Conservation (phyloP, 2,797 vertebrate species). For the Sarcophilus harrisii region DNA sequence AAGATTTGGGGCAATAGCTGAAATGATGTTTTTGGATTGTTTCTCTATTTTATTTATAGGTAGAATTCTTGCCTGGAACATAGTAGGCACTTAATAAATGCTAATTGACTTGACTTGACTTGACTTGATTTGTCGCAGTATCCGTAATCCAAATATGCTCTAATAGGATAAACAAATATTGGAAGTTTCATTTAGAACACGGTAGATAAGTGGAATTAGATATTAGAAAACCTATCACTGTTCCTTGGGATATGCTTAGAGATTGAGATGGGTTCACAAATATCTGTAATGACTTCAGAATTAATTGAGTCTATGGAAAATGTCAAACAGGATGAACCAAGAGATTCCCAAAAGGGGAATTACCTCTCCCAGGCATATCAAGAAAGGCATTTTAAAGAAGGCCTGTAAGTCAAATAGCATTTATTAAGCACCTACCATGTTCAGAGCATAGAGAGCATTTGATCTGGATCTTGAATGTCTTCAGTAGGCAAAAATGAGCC, state of each 20-base stretch:
- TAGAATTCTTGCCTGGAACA: background rate
- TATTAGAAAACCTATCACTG: background rate
- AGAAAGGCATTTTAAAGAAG: background rate
- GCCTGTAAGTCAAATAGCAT: background rate
- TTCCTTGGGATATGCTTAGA: background rate
- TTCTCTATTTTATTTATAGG: background rate
- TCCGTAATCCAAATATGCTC: background rate
- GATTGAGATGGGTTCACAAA: background rate
- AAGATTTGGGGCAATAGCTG: background rate
- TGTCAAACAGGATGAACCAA: background rate
- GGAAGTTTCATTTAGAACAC: background rate
- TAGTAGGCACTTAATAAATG: background rate
- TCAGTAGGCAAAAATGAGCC: background rate
- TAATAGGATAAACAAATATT: background rate
- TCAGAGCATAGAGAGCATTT: background rate
- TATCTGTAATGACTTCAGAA: background rate
- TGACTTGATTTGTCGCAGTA: background rate
- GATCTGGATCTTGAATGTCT: background rate
- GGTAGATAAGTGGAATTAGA: background rate
- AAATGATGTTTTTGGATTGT: background rate
- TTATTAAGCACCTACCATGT: background rate
- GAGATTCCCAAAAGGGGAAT: background rate
- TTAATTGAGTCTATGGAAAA: background rate
- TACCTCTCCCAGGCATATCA: background rate
- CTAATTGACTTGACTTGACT: background rate